These are phyloP conservation scores for Sebastes hopkinsi DNA, from an alignment of 2,797 vertebrate species.

Conservation along the genomic window DNA sequence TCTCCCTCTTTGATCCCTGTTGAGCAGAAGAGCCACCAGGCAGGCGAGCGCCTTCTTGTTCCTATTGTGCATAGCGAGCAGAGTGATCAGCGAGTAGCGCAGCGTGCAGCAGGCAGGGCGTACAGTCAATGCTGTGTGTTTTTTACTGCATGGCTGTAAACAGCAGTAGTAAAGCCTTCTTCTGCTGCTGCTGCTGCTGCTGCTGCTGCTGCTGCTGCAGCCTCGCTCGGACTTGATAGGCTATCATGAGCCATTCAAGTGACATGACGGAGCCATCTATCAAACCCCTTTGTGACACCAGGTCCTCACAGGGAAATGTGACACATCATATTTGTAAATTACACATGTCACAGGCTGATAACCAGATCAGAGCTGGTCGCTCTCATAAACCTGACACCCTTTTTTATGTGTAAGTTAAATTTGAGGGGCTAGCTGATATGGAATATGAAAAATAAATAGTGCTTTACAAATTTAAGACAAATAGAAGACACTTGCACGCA, in stretches of 20 bases:
- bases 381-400: conserved; percentile 26
- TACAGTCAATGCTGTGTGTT: conserved; percentile 48
- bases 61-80: conserved; percentile 68
- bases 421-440: conserved; percentile 25
- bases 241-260: conserved; percentile 68
- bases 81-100: conserved; percentile 64
- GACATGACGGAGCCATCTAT: conserved; percentile 70
- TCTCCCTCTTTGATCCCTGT: conserved; percentile 69
- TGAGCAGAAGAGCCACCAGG: conserved; percentile 66
- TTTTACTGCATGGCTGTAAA: conserved; percentile 73
- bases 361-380: conserved; percentile 46
- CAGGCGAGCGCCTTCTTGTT: conserved; percentile 59
- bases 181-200: not conserved
- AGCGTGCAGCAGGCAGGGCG: conserved; percentile 59
- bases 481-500: not conserved
- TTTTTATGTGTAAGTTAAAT: conserved; percentile 53
- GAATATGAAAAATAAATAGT: conserved; percentile 26
- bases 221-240: conserved; percentile 41
- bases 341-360: conserved; percentile 56
- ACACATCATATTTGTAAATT: conserved; percentile 52
- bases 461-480: conserved; percentile 12
- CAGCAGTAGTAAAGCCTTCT: conserved; percentile 60
- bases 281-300: conserved; percentile 38
- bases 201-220: not conserved
- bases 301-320: conserved; percentile 30